Conservation (phyloP, 2,888 invertebrate species). For the Lycia hirtaria region DNA sequence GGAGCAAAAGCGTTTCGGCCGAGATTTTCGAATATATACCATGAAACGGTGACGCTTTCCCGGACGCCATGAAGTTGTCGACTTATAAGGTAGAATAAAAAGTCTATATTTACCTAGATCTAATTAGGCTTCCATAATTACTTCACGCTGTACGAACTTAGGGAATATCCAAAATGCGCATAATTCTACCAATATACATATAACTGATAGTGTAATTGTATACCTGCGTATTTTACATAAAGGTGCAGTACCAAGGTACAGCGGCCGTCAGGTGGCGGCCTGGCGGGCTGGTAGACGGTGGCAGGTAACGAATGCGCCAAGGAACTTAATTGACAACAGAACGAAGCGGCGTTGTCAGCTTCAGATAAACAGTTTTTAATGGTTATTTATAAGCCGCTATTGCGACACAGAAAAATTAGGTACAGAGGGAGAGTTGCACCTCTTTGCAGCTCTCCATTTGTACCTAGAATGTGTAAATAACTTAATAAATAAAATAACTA, state of each 20-base stretch:
- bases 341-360: conserved; percentile 64
- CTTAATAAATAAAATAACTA: not conserved
- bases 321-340: conserved; percentile 76
- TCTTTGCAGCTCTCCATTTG: no score
- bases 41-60: no score
- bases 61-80: no score
- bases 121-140: no score
- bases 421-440: not conserved
- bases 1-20: no score
- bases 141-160: no score
- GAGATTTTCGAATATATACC: no score
- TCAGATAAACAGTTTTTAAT: conserved; percentile 74
- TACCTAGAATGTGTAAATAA: not conserved
- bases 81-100: no score
- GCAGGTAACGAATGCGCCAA: conserved; percentile 48
- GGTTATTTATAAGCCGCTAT: conserved; percentile 62
- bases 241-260: not conserved
- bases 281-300: conserved; percentile 40
- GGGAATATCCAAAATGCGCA: no score
- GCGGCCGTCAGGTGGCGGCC: conserved; percentile 29
- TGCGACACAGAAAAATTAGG: not conserved
- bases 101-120: no score
- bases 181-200: no score
- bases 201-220: no score
- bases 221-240: not conserved